Conservation (phyloP, 2,888 invertebrate species). For the Terebella lapidaria region DNA sequence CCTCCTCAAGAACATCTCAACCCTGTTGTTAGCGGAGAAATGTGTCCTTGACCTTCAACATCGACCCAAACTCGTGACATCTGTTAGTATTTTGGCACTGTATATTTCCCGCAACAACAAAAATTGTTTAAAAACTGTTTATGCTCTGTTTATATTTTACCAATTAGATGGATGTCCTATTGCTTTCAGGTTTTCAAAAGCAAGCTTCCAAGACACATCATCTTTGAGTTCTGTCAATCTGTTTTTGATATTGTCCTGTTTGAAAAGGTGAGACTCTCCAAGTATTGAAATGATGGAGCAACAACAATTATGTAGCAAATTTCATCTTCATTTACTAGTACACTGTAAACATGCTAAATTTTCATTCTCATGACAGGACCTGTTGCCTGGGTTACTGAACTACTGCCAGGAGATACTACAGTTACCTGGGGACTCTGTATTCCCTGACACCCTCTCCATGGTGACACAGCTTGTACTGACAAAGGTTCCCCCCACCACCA, state of each 20-base stretch:
- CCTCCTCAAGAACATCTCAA: slow-evolving; percentile 23
- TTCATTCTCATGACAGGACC: neutral
- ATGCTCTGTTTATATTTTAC: too few species aligned
- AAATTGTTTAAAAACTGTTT: too few species aligned
- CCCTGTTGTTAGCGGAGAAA: slow-evolving; percentile 27
- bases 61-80: slow-evolving; percentile 28
- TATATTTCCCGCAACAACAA: too few species aligned
- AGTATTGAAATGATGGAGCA: too few species aligned
- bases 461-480: neutral
- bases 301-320: too few species aligned
- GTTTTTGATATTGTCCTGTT: slow-evolving; percentile 50
- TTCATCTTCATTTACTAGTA: too few species aligned
- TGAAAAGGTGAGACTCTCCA: slow-evolving; percentile 48
- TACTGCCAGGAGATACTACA: neutral
- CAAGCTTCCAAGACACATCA: neutral
- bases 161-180: too few species aligned
- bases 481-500: neutral
- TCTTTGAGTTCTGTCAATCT: slow-evolving; percentile 30
- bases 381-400: neutral
- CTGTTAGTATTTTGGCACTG: too few species aligned
- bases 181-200: neutral
- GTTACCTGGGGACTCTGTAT: neutral
- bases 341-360: too few species aligned
- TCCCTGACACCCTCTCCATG: too few species aligned
- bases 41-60: slow-evolving; percentile 26